Conservation (phyloP, 2,113 vertebrate species). For the Clarias macrocephalus region DNA sequence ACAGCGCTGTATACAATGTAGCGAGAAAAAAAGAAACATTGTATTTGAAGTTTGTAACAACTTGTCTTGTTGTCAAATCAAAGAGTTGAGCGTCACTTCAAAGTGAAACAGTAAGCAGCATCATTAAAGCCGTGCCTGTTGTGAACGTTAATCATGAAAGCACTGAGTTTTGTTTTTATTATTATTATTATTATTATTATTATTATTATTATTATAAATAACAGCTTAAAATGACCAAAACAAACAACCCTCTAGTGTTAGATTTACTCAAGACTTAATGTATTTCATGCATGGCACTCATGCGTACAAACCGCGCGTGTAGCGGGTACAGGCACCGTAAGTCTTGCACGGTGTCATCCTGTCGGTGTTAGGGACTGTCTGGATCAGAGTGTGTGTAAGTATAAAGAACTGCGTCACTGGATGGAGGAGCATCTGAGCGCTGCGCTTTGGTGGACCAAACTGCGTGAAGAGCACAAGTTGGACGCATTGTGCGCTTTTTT, state of each 20-base stretch:
- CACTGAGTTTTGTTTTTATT: too few species aligned
- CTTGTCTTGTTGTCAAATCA: neutral
- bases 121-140: neutral
- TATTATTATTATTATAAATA: too few species aligned
- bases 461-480: neutral
- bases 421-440: neutral
- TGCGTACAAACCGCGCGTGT: neutral
- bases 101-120: neutral
- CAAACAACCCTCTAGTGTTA: neutral
- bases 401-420: slow-evolving; percentile 50
- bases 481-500: neutral
- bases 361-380: neutral
- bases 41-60: slow-evolving; percentile 18
- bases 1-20: neutral
- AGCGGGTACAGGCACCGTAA: neutral
- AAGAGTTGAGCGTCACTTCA: neutral
- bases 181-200: too few species aligned
- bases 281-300: too few species aligned
- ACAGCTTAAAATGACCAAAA: neutral
- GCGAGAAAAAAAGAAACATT: neutral
- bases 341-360: neutral
- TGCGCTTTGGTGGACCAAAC: neutral
- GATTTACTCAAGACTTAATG: too few species aligned
- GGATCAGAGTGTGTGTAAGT: neutral
- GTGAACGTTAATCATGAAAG: neutral